These are phyloP conservation scores for Branchinecta lynchi DNA, from an alignment of 1,140 invertebrate species.

Conservation along the genomic window DNA sequence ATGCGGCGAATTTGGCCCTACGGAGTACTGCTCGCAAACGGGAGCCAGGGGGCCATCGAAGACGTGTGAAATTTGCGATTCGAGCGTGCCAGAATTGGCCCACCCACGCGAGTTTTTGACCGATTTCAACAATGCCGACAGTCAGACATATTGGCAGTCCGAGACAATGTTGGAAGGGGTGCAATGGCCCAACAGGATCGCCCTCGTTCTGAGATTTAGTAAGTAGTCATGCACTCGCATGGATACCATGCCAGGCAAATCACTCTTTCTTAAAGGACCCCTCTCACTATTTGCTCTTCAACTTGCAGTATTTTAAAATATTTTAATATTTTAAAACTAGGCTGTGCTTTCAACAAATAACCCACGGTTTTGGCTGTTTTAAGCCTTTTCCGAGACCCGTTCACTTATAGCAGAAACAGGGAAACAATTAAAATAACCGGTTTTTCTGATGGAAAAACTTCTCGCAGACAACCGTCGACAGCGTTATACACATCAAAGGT, in stretches of 20 bases:
- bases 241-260: neutral
- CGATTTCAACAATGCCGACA: conserved; percentile 72
- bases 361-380: too few relatives aligned
- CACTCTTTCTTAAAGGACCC: too few relatives aligned
- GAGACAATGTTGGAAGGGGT: conserved; percentile 89
- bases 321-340: too few relatives aligned
- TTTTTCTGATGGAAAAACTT: too few relatives aligned
- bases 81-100: conserved; percentile 33
- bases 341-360: too few relatives aligned
- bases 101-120: conserved; percentile 70
- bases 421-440: too few relatives aligned
- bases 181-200: conserved; percentile 75
- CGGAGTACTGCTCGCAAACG: conserved; percentile 78
- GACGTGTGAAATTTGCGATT: conserved; percentile 46
- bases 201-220: conserved; percentile 79
- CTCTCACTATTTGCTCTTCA: too few relatives aligned
- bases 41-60: conserved; percentile 38
- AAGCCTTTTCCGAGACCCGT: too few relatives aligned
- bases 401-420: too few relatives aligned
- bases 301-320: too few relatives aligned
- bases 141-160: conserved; percentile 96
- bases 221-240: conserved; percentile 29
- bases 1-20: conserved; percentile 60
- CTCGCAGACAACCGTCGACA: too few relatives aligned
- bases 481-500: too few relatives aligned